Conservation (phyloP, 2,113 vertebrate genomes). For the Crotalus tigris region DNA sequence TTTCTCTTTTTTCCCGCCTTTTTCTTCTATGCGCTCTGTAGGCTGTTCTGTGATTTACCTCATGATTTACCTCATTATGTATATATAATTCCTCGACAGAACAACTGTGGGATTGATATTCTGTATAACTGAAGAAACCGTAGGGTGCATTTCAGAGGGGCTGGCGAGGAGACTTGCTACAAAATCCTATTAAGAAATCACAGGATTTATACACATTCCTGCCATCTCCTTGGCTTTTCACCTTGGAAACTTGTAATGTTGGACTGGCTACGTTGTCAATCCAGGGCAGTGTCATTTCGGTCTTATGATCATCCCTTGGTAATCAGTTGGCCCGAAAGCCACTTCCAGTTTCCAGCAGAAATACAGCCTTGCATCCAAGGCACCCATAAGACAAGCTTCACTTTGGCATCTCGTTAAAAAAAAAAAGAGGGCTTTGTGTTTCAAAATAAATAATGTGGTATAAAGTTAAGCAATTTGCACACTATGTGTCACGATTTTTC, state of each 20-base stretch:
- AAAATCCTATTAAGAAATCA: slow-evolving; percentile 69
- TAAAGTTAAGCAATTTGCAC: background rate
- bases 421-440: background rate
- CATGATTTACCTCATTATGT: background rate
- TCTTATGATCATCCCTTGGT: slow-evolving; percentile 53
- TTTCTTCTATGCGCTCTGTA: background rate
- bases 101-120: slow-evolving; percentile 29
- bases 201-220: slow-evolving; percentile 70
- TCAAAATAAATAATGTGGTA: background rate
- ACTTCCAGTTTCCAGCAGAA: slow-evolving; percentile 41
- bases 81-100: background rate
- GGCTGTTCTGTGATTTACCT: background rate
- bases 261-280: slow-evolving; percentile 48
- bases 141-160: slow-evolving; percentile 61
- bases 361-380: slow-evolving; percentile 29
- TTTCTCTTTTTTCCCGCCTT: background rate
- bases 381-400: background rate
- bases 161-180: slow-evolving; percentile 52
- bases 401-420: background rate
- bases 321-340: slow-evolving; percentile 57
- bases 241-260: slow-evolving; percentile 61
- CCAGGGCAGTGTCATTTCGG: slow-evolving; percentile 45
- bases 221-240: slow-evolving; percentile 58
- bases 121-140: slow-evolving; percentile 34
- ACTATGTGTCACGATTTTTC: background rate